Base-by-base conservation (phyloP, 2,888 invertebrate species). In the Hirtodrosophila trivittata region DNA sequence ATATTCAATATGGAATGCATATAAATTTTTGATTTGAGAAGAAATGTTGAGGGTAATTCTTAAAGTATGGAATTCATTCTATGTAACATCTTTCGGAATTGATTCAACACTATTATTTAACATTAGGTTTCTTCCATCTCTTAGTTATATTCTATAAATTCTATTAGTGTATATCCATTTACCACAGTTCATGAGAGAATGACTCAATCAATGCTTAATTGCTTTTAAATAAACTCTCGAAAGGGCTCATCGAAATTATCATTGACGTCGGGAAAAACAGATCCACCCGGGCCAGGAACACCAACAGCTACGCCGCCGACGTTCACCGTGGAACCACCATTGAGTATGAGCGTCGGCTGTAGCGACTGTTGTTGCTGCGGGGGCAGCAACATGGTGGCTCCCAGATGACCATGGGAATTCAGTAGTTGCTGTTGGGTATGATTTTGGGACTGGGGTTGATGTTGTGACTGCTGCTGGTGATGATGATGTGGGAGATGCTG, bases 211-310 rank as follows among this genome's bases (percentile, higher is more conserved):
- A 1, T 12, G 18, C 25, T 1, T 43, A 26, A 45, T 35, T 12
- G 5, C 66, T 89, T 21, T 21, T 90, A 90, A 54, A 90, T 78
- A 68, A 90, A 90, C 68, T 90, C 90, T 69, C 90, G 87, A 72
- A 90, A 90, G 7, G 90, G 90, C 63, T 90, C 90, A 58, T 90
- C 90, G 56, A 87, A 90, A 66, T 87, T 90, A 64, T 88, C 90
- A 64, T 87, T 89, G 51, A 87, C 88, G 75, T 88, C 88, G 1
- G 86, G 56, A 56, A 90, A 88, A 37, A 68, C 67, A 8, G 21
- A 25, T 43, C 55, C 74, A 16, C 55, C 42, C 0, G 41, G 30
- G 38, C 28, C 35, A 4, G 25, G 52, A 9, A 43, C 51, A 1
- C 51, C 57, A 16, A 71, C 72, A n/a, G 72, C 26, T 6, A 59